Evolutionary conservation across 2,113 vertebrate genomes (phyloP).

Genomic region (Hemicordylus capensis): DNA sequence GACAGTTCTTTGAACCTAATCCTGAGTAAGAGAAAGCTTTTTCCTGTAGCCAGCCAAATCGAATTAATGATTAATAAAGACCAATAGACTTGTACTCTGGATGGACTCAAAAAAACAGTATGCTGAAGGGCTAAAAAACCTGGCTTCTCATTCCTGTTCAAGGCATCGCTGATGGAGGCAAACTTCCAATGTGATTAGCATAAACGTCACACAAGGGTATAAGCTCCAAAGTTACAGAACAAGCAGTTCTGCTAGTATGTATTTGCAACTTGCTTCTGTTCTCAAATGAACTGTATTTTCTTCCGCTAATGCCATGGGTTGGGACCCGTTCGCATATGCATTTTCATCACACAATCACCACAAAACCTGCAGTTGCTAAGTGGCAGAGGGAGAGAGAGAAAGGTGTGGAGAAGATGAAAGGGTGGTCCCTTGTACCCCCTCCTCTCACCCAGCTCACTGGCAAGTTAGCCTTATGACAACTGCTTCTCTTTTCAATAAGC

Average conservation of each 20-base stretch:
- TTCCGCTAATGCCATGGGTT: not conserved
- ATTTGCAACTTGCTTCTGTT: not conserved
- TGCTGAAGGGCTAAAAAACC: conserved; percentile 42
- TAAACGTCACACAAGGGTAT: not conserved
- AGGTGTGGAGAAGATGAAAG: not conserved
- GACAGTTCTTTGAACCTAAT: conserved; percentile 42
- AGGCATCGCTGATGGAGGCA: conserved; percentile 10
- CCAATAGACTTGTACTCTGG: conserved; percentile 42
- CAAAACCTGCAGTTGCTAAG: not conserved
- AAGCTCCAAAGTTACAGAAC: not conserved
- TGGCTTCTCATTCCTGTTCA: not conserved
- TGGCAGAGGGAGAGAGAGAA: too few species aligned
- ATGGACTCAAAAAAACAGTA: conserved; percentile 39
- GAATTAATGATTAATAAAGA: conserved; percentile 60
- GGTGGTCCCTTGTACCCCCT: not conserved
- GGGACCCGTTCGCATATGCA: not conserved
- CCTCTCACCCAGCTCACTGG: not conserved
- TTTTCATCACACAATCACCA: not conserved
- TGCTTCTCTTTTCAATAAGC: not conserved
- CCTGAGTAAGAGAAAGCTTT: conserved; percentile 50
- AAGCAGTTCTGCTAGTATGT: not conserved
- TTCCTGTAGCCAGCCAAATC: conserved; percentile 45
- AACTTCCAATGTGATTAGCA: conserved; percentile 12
- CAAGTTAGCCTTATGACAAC: not conserved
- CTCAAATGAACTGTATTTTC: not conserved